A percentile compares a stretch with the other conserved stretches of the same genome.
Conservation (phyloP, 30 jellyfish, hydroid and myxozoan species). For the Hydractinia symbiolongicarpus region DNA sequence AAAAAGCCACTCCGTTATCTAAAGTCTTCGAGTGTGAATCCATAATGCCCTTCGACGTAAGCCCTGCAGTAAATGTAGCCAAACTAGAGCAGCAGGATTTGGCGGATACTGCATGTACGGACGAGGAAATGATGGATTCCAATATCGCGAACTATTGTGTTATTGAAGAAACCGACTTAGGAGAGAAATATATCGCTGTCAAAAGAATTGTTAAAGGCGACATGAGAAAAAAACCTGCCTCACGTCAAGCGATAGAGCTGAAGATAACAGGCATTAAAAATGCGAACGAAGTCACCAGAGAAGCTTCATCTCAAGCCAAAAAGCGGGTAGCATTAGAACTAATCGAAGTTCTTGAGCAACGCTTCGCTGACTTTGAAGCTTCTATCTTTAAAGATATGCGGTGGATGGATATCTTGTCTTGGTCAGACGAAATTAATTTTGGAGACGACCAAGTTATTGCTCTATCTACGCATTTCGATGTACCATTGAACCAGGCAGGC, state of each 20-base stretch:
- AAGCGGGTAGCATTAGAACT: not conserved
- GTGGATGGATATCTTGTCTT: conserved; percentile 5
- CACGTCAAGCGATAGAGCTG: not conserved
- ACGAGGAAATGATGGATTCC: conserved; percentile 44
- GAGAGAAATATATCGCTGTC: not conserved
- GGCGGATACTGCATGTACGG: conserved; percentile 36
- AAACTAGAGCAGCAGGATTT: conserved; percentile 38
- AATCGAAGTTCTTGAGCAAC: conserved; percentile 1
- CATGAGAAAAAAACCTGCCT: not conserved
- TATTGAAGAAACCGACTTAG: not conserved
- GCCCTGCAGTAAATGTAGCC: conserved; percentile 28
- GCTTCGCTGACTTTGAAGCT: not conserved
- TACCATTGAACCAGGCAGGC: not conserved
- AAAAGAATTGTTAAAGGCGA: not conserved
- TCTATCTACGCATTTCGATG: not conserved
- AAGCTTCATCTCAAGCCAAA: not conserved
- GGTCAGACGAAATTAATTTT: conserved; percentile 31
- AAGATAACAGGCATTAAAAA: not conserved
- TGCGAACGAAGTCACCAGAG: not conserved
- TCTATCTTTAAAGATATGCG: not conserved
- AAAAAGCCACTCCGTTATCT: conserved; percentile 14
- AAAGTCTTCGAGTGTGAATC: conserved; percentile 22
- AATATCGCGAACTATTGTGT: conserved; percentile 20
- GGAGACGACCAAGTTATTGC: conserved; percentile 13
- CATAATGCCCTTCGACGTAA: conserved; percentile 30